Conservation (phyloP, 2,113 vertebrate genomes). For the Oreocharis arfaki region DNA sequence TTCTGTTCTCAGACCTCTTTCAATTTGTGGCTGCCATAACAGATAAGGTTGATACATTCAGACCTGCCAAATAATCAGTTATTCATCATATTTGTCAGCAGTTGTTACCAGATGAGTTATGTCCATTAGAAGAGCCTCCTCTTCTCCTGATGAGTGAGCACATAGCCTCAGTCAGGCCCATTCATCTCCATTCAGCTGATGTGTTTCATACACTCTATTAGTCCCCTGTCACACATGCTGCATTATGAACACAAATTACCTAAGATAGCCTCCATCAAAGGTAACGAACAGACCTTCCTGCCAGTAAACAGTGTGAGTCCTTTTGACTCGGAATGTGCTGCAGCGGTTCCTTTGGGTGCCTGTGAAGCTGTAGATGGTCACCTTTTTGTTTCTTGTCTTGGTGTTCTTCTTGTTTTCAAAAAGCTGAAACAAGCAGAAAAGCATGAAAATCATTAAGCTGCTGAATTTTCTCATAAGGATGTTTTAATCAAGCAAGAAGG, state of each 20-base stretch:
- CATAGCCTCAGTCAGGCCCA: background rate
- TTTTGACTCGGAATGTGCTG: constrained; percentile 93
- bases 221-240: constrained; percentile 37
- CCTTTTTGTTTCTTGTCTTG: constrained; percentile 73
- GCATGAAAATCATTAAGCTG: background rate
- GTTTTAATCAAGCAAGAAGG: background rate
- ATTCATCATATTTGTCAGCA: background rate
- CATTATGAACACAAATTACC: constrained; percentile 73
- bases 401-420: constrained; percentile 83
- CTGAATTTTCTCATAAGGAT: background rate
- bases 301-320: constrained; percentile 84
- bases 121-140: background rate
- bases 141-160: background rate
- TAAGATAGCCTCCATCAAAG: constrained; percentile 93
- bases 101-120: constrained; percentile 7
- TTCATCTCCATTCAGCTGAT: constrained; percentile 19
- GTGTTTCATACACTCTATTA: background rate
- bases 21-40: background rate
- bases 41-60: background rate
- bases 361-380: constrained; percentile 89
- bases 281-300: constrained; percentile 85
- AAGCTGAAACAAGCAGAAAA: constrained; percentile 73
- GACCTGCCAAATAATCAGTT: background rate
- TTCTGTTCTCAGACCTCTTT: background rate
- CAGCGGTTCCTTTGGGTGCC: constrained; percentile 87